Percentiles rank a stretch among this genome's conserved stretches.
These are phyloP conservation scores for Montipora cactus DNA, from an alignment of 64 coral and sea anemone species.

Conservation along the genomic window DNA sequence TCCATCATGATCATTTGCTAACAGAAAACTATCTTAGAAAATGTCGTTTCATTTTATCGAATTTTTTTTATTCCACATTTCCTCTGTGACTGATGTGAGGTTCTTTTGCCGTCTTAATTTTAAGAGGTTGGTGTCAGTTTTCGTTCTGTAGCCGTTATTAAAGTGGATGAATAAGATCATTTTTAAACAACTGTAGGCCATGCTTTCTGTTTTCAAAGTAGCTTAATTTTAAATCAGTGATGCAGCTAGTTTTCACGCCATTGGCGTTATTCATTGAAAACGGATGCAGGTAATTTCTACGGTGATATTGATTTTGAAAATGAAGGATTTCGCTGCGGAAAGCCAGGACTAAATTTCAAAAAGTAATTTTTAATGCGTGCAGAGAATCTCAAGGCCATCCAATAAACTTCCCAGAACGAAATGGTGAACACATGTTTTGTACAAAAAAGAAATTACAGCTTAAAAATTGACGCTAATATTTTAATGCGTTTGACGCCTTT, in stretches of 20 bases:
- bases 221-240: neutral
- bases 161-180: neutral
- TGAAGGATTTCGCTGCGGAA: neutral
- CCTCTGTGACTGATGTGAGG: neutral
- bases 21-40: neutral
- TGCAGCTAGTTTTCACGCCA: neutral
- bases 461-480: neutral
- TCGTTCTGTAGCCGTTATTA: neutral
- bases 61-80: neutral
- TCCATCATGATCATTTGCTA: neutral
- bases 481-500: neutral
- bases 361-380: neutral
- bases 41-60: neutral
- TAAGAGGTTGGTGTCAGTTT: neutral
- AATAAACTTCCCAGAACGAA: neutral
- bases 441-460: conserved; percentile 14
- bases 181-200: neutral
- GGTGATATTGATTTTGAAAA: neutral
- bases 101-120: neutral
- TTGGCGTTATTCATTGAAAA: too few species aligned
- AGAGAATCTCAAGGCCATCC: neutral
- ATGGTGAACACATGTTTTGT: neutral
- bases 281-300: neutral
- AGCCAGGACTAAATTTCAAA: neutral
- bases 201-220: neutral